Evolutionary conservation across 2,113 vertebrate genomes (phyloP).

Genomic region (Alethe diademata): DNA sequence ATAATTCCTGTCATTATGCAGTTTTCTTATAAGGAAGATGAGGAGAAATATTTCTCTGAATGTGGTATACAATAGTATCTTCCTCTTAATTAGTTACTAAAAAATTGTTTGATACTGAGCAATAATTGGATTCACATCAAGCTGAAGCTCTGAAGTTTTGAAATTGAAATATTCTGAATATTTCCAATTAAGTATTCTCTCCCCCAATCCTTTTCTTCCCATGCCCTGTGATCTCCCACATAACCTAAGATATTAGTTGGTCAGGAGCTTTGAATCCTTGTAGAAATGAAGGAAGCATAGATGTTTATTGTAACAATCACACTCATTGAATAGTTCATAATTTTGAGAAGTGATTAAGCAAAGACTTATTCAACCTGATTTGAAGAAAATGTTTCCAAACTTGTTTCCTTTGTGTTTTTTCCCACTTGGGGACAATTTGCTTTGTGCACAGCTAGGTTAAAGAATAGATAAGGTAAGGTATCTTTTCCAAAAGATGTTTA

Average conservation of each 20-base stretch:
- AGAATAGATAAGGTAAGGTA: neutral
- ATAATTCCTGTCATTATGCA: neutral
- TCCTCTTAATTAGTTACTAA: neutral
- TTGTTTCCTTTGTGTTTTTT: neutral
- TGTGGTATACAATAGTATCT: neutral
- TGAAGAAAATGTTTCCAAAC: neutral
- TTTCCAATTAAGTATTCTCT: neutral
- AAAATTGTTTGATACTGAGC: neutral
- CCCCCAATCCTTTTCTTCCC: fast-evolving
- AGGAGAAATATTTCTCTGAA: neutral
- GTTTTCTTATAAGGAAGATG: neutral
- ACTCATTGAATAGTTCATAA: neutral
- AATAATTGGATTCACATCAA: neutral
- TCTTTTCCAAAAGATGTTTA: neutral
- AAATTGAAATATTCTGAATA: no score
- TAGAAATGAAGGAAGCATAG: neutral
- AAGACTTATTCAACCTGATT: neutral
- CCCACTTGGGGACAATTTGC: neutral
- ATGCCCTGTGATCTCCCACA: neutral
- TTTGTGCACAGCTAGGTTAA: neutral
- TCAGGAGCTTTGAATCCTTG: neutral
- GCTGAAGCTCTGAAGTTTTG: neutral
- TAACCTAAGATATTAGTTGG: neutral
- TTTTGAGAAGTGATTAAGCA: neutral
- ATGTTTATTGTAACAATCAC: neutral